A percentile compares a stretch with the other conserved stretches of the same genome.
Conservation (phyloP, 1,140 invertebrate genomes). For the Drosophila kikkawai region DNA sequence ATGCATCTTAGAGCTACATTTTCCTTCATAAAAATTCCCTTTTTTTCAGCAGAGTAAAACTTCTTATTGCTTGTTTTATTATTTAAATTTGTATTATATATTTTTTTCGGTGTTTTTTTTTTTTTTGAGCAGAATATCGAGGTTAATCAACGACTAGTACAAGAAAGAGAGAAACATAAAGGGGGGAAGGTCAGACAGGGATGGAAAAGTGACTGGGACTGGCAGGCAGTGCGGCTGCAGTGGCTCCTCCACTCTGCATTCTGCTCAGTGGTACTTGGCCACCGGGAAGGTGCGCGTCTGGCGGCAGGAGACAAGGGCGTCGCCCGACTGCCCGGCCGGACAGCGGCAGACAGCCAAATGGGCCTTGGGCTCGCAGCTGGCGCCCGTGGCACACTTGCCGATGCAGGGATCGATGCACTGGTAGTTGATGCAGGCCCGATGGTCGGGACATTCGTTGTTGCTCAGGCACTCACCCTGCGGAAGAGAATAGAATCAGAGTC, state of each 20-base stretch:
- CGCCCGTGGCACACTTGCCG: constrained; percentile 90
- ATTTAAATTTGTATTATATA: constrained; percentile 34
- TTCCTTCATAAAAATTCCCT: background rate
- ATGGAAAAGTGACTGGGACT: constrained; percentile 17
- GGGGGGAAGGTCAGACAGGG: background rate
- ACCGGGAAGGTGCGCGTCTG: constrained; percentile 77
- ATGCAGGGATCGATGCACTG: constrained; percentile 91
- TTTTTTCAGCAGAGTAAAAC: background rate
- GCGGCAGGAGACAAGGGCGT: constrained; percentile 87
- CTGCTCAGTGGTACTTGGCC: constrained; percentile 79
- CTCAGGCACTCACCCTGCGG: constrained; percentile 90
- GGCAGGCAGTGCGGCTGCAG: constrained; percentile 69
- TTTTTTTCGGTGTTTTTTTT: constrained; percentile 17
- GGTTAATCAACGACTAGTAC: constrained; percentile 52
- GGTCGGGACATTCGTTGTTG: constrained; percentile 90
- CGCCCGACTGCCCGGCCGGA: constrained; percentile 91
- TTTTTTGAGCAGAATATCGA: constrained; percentile 21
- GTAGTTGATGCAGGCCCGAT: constrained; percentile 91
- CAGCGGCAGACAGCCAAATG: constrained; percentile 95
- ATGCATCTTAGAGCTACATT: no score
- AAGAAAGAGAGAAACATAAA: constrained; percentile 7
- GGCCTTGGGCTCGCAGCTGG: constrained; percentile 77
- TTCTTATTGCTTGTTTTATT: background rate
- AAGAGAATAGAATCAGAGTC: background rate
- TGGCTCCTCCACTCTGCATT: background rate